Conservation (phyloP, 2,888 invertebrate genomes). For the Microctonus aethiopoides region DNA sequence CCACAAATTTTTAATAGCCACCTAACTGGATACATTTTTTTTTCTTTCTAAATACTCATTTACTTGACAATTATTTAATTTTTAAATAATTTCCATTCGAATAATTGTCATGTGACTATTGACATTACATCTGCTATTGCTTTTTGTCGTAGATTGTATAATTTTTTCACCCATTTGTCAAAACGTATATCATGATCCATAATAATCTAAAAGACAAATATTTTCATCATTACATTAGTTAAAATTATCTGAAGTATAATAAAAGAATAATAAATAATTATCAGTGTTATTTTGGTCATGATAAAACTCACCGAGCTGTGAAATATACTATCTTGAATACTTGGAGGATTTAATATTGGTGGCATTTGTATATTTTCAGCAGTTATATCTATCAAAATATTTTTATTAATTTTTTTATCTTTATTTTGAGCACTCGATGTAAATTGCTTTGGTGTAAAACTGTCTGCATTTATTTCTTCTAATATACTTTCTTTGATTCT, state of each 20-base stretch:
- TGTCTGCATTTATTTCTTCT: slow-evolving; percentile 78
- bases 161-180: slow-evolving; percentile 81
- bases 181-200: slow-evolving; percentile 74
- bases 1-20: background rate
- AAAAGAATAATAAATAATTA: background rate
- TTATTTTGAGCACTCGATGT: slow-evolving; percentile 69
- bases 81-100: background rate
- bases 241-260: background rate
- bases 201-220: slow-evolving; percentile 9
- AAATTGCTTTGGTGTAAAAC: slow-evolving; percentile 73
- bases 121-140: slow-evolving; percentile 67
- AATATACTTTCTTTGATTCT: slow-evolving; percentile 68
- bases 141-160: slow-evolving; percentile 75
- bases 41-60: background rate
- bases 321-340: slow-evolving; percentile 58
- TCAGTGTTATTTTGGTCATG: background rate
- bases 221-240: background rate
- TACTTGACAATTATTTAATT: background rate
- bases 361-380: slow-evolving; percentile 79
- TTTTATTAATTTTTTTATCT: slow-evolving; percentile 73
- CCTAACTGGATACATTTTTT: background rate
- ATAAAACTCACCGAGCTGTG: slow-evolving; percentile 57
- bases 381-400: slow-evolving; percentile 79
- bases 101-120: slow-evolving; percentile 30
- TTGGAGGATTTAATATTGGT: slow-evolving; percentile 60